These are phyloP conservation scores for Phyllotis vaccarum DNA, from an alignment of 2,797 vertebrate genomes.

Conservation along the genomic window DNA sequence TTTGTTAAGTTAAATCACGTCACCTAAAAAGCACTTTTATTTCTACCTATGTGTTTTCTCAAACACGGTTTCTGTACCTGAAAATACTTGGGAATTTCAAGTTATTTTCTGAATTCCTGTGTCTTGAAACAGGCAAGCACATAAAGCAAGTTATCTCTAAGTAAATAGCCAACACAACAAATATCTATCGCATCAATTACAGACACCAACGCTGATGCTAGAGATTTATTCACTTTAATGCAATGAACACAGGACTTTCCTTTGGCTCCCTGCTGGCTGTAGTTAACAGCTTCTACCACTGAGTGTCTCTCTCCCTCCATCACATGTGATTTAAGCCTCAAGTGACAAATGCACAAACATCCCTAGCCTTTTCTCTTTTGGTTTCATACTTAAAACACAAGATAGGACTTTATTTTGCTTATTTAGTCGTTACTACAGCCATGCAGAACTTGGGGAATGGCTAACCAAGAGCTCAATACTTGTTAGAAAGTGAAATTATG, in stretches of 20 bases:
- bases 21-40: neutral
- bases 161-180: constrained; percentile 8
- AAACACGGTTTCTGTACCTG: neutral
- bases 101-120: constrained; percentile 24
- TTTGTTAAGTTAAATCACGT: constrained; percentile 1
- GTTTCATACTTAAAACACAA: neutral
- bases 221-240: neutral
- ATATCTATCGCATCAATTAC: neutral
- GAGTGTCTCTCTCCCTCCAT: constrained; percentile 81
- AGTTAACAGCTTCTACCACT: constrained; percentile 76
- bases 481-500: constrained; percentile 36
- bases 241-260: neutral
- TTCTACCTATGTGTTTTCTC: neutral
- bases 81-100: constrained; percentile 3
- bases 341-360: neutral
- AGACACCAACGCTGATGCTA: neutral
- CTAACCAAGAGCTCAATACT: neutral
- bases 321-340: neutral
- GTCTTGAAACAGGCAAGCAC: constrained; percentile 22
- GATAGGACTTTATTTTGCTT: neutral
- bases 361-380: neutral
- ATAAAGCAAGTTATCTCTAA: neutral
- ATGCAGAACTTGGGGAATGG: constrained; percentile 17
- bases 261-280: constrained; percentile 8
- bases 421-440: constrained; percentile 28